Conservation (phyloP, 1,140 invertebrate species). For the Caenorhabditis brenneri region DNA sequence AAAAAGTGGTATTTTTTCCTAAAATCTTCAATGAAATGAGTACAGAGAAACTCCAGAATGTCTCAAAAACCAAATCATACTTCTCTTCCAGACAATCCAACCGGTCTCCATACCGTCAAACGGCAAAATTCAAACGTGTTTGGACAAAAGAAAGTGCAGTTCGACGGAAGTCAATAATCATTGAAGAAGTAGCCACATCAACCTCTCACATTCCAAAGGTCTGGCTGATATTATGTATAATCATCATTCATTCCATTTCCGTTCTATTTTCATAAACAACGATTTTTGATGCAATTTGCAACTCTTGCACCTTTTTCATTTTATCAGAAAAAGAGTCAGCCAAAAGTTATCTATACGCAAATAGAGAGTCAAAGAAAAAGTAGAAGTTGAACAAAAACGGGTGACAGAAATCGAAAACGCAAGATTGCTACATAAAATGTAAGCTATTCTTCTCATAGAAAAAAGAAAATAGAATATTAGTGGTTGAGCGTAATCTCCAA, state of each 20-base stretch:
- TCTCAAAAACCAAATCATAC: too few species aligned
- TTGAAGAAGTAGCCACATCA: neutral
- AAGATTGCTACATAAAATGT: neutral
- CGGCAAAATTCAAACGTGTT: slow-evolving; percentile 33
- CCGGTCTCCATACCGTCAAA: slow-evolving; percentile 4
- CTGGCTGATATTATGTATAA: neutral
- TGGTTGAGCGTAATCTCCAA: neutral
- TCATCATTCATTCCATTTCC: neutral
- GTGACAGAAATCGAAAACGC: too few species aligned
- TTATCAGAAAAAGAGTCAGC: neutral
- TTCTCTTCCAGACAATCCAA: neutral
- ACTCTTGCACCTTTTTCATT: neutral
- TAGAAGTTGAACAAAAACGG: neutral
- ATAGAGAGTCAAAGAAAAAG: neutral
- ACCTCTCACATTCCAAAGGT: neutral
- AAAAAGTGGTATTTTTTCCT: too few species aligned
- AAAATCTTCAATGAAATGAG: too few species aligned
- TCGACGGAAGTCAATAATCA: slow-evolving; percentile 11
- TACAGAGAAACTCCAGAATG: too few species aligned
- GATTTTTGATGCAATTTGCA: neutral
- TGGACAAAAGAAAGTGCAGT: slow-evolving; percentile 35
- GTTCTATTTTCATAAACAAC: neutral
- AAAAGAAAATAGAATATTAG: neutral
- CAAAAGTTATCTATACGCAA: neutral
- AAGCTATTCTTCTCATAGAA: neutral